Conservation (phyloP, 2,888 invertebrate genomes). For the Torymus tubicola region DNA sequence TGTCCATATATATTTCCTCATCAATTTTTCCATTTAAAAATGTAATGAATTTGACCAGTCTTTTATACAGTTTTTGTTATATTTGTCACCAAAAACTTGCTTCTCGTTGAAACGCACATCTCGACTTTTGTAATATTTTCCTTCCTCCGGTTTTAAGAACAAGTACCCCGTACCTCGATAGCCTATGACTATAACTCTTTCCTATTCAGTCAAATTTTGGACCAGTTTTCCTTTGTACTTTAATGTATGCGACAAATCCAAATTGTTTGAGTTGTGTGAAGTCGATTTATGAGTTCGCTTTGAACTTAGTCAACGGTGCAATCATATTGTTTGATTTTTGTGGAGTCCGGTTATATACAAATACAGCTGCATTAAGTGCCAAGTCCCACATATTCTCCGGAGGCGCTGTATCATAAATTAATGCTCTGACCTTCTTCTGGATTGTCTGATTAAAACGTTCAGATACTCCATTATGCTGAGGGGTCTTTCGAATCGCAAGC, state of each 20-base stretch:
- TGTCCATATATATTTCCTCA: slow-evolving; percentile 5
- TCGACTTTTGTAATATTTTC: too few relatives aligned
- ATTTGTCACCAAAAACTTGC: too few relatives aligned
- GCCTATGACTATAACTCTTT: neutral
- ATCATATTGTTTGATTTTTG: neutral
- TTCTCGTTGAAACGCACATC: neutral
- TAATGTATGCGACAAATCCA: neutral
- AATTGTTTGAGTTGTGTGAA: neutral
- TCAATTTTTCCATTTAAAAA: slow-evolving; percentile 31
- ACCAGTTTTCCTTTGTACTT: too few relatives aligned
- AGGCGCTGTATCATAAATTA: neutral
- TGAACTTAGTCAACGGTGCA: neutral
- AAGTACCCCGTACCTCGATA: neutral
- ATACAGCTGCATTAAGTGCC: too few relatives aligned
- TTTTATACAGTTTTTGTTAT: too few relatives aligned
- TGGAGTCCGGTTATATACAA: neutral
- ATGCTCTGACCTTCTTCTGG: neutral
- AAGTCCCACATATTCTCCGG: neutral
- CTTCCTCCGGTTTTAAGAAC: neutral
- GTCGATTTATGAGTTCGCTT: neutral
- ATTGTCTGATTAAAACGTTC: neutral
- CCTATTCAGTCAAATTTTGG: too few relatives aligned
- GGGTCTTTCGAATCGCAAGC: neutral
- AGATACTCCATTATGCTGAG: neutral
- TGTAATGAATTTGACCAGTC: too few relatives aligned